Base-by-base conservation (phyloP, 2,888 invertebrate species). In the Apodemia hepburni region DNA sequence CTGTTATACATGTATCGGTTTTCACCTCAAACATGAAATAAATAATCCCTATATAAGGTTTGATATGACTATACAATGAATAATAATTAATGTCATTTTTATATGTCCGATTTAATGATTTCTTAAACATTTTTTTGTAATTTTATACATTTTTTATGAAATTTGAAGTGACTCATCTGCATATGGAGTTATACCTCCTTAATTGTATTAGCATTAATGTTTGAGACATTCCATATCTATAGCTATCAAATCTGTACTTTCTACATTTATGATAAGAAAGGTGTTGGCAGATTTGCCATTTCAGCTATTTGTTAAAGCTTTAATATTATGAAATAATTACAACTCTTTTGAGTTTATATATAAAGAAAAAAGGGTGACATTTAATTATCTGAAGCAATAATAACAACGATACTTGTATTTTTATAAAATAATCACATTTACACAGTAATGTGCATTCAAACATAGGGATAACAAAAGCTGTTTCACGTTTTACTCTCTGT, bases 181-280 rank as follows among this genome's bases (percentile, higher is more conserved):
- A 82, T 58, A 58, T 80, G 81, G 77, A 75, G 72, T 70, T 73
- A 72, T 76, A 80, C 68, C 64, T 66, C 68, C 69, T 81, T 79
- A 73, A 76, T 69, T 79, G 79, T 80, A 81, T 82, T 82, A 85
- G 84, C 83, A 77, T 80, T 87, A 79, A 81, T 80, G 87, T 83
- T 42, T 87, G 90, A 90, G 91, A 91, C 91, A 91, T 91, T 91
- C 91, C 91, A 91, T 91, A 91, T 91, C 90, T 81, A 83, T 64
- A 59, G 61, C 60, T 49, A 59, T 17, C 62, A 63, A 65, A 61
- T 64, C 61, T 68, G 77, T 61, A 64, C 67, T 61, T 60, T 64
- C 66, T 61, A 64, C 66, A 63, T 22, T 42, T 42, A 42, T 12
- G 42, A 42, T 15, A 15, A 12, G 38, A 38, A 38, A 59, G 45